Evolutionary conservation across 2,113 vertebrate species (phyloP), one percentile per base, ranked within the genome.

Genomic region (Nycticebus coucang): DNA sequence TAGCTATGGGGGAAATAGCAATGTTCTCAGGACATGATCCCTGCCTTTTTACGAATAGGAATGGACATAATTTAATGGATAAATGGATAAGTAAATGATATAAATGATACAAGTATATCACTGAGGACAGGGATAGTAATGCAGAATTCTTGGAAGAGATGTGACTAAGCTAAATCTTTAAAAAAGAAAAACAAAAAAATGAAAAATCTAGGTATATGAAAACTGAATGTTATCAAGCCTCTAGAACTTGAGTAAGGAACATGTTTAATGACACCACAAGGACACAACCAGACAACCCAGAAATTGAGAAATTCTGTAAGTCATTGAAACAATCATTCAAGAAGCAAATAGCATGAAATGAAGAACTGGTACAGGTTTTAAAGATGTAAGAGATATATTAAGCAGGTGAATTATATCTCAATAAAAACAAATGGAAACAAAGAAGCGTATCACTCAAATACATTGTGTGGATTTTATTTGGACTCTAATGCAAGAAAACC

Each of bases 261-360:
- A n/a, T 82, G 33, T 69, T 69, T 80, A 64, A 79, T 41, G 74
- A 64, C 41, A 77, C 53, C 41, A 79, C 57, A 74, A 78, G 28
- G 50, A 74, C 50, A 28, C 22, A 82, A 30, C 53, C 26, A 91
- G 71, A 62, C 57, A 78, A 91, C 18, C 17, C 37, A 93, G 74
- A 91, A 75, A 75, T 69, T 93, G 50, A 75, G 80, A 92, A 96
- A 93, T 86, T 86, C 62, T 50, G 45, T 17, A 68, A 72, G 75
- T 87, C 26, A 60, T 60, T 92, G 60, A 82, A 87, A 97, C 96
- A 91, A 86, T 72, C 84, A 62, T 93, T 93, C 59, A 79, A 80
- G 92, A 94, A 94, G 35, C 55, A 91, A 94, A 82, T 18, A 64
- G 4, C 33, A 95, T 64, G 57, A 81, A 91, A 62, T 80, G 93